Evolutionary conservation across 2,888 invertebrate species (phyloP).

Genomic region (Drosophila greeni): DNA sequence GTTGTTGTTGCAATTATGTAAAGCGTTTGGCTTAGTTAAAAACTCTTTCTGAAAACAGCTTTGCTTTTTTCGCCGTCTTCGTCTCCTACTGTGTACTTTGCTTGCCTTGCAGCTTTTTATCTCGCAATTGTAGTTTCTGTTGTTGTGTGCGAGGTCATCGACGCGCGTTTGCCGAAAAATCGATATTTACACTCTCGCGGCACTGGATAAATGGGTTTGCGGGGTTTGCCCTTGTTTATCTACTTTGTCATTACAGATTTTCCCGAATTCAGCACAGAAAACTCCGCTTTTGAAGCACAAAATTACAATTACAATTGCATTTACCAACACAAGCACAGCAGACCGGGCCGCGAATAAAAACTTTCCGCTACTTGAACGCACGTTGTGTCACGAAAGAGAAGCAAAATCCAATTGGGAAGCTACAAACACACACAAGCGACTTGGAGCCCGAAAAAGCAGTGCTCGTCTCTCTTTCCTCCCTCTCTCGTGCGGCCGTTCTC

Average conservation of each 20-base stretch:
- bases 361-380: slow-evolving; percentile 68
- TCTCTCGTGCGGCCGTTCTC: slow-evolving; percentile 35
- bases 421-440: slow-evolving; percentile 51
- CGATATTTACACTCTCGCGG: slow-evolving; percentile 54
- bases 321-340: slow-evolving; percentile 14
- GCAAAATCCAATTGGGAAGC: slow-evolving; percentile 66
- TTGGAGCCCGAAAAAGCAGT: slow-evolving; percentile 43
- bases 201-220: slow-evolving; percentile 19
- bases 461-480: slow-evolving; percentile 28
- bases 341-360: slow-evolving; percentile 45
- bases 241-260: slow-evolving; percentile 3
- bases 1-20: slow-evolving; percentile 59
- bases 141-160: slow-evolving; percentile 64
- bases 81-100: not conserved
- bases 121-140: slow-evolving; percentile 16
- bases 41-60: slow-evolving; percentile 44
- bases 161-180: slow-evolving; percentile 59
- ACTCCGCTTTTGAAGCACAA: slow-evolving; percentile 18
- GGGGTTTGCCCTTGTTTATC: slow-evolving; percentile 6
- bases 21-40: slow-evolving; percentile 59
- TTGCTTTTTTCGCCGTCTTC: slow-evolving; percentile 1
- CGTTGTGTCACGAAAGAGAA: slow-evolving; percentile 71
- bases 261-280: slow-evolving; percentile 14
- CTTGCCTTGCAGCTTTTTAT: slow-evolving; percentile 13
- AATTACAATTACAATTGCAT: slow-evolving; percentile 21